Evolutionary conservation across 2,113 vertebrate genomes (phyloP).

Genomic region (Loxodonta africana): DNA sequence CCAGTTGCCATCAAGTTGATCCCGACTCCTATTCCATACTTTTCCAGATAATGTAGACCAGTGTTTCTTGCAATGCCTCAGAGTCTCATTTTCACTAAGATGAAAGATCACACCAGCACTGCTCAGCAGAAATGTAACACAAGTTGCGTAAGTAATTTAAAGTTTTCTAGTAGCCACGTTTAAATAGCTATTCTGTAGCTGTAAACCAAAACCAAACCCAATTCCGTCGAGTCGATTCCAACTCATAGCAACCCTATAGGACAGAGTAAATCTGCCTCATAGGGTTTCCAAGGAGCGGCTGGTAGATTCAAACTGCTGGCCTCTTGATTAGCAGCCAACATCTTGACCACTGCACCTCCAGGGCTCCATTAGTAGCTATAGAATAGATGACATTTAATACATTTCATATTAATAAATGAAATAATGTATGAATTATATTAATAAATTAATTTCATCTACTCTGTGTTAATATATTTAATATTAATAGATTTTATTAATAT

Average conservation of each 20-base stretch:
- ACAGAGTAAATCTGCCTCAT: too few species aligned
- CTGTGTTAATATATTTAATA: too few species aligned
- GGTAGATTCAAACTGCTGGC: too few species aligned
- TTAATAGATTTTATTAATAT: too few species aligned
- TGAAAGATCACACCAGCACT: neutral
- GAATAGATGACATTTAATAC: neutral
- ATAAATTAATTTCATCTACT: too few species aligned
- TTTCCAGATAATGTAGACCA: neutral
- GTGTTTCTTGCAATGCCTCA: neutral
- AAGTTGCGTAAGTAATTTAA: fast-evolving
- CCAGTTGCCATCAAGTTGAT: neutral
- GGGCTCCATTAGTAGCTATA: neutral
- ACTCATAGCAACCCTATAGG: too few species aligned
- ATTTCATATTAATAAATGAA: too few species aligned
- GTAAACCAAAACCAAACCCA: neutral
- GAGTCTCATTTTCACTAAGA: neutral
- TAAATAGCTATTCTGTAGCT: neutral
- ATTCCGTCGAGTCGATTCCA: too few species aligned
- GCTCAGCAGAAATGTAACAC: fast-evolving
- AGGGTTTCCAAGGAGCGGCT: too few species aligned
- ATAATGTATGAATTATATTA: too few species aligned
- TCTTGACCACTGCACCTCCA: too few species aligned
- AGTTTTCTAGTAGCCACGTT: neutral
- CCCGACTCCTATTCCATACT: neutral
- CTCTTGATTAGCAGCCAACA: too few species aligned